phyloP scores from a whole-genome alignment of 2,797 vertebrate genomes.

The Halcyon badia region DNA sequence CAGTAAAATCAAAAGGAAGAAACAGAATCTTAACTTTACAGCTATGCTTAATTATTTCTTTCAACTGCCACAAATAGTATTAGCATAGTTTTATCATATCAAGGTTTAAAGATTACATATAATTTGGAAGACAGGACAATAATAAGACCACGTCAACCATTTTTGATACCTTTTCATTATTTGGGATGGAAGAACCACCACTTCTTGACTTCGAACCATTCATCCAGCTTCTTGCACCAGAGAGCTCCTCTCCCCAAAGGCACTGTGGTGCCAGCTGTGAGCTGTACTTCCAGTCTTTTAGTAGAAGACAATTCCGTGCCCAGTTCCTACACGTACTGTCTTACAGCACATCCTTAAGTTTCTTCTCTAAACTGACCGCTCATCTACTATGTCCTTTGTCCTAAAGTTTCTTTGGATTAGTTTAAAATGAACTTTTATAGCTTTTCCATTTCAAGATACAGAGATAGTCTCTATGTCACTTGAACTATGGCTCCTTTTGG shows the following conservation, averaged over 20 bases:
- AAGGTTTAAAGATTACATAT: background rate
- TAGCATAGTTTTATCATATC: background rate
- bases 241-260: background rate
- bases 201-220: background rate
- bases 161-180: background rate
- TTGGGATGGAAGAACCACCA: background rate
- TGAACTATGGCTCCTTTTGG: background rate
- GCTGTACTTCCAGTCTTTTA: background rate
- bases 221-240: background rate
- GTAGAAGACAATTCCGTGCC: background rate
- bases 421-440: background rate
- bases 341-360: background rate
- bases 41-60: background rate
- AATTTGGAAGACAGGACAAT: background rate
- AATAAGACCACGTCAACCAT: background rate
- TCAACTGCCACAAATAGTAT: background rate
- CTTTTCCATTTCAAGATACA: background rate
- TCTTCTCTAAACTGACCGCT: background rate
- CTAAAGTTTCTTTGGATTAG: background rate
- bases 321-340: background rate
- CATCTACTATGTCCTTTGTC: background rate
- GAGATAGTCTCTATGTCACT: background rate
- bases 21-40: background rate
- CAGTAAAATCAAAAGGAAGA: background rate
- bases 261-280: background rate